Evolutionary conservation across 1,140 invertebrate genomes (phyloP).

Genomic region (Manduca sexta): DNA sequence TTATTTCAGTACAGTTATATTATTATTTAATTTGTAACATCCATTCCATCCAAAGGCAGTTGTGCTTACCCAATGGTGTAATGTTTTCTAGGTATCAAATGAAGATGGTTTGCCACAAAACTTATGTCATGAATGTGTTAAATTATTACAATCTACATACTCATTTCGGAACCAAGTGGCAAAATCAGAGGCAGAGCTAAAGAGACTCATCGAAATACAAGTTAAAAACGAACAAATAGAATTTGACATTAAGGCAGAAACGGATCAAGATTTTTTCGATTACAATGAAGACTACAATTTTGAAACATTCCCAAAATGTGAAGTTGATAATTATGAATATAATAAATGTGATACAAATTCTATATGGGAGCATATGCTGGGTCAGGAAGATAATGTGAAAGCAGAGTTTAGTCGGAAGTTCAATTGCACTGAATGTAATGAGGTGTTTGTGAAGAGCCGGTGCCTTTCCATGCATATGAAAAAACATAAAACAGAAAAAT

Average conservation of each 20-base stretch:
- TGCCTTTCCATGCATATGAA: conserved; percentile 33
- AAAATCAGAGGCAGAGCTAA: conserved; percentile 41
- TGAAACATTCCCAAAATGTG: conserved; percentile 20
- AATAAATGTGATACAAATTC: conserved; percentile 26
- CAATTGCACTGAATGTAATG: conserved; percentile 44
- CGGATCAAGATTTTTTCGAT: conserved; percentile 24
- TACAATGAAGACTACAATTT: conserved; percentile 24
- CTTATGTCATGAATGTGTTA: conserved; percentile 55
- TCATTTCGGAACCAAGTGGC: conserved; percentile 50
- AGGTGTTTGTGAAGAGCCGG: conserved; percentile 39
- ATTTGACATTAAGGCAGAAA: conserved; percentile 25
- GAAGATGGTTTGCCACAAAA: conserved; percentile 63
- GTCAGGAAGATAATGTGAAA: background rate
- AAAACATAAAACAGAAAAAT: conserved; percentile 24
- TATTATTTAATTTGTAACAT: no score
- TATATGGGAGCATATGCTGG: conserved; percentile 15
- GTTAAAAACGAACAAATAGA: conserved; percentile 36
- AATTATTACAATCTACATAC: conserved; percentile 40
- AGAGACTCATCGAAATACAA: conserved; percentile 24
- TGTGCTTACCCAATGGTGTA: background rate
- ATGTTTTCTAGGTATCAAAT: conserved; percentile 41
- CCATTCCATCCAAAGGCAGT: no score
- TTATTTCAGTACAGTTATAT: no score
- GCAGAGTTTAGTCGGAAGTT: conserved; percentile 14
- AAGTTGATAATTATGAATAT: conserved; percentile 22